Evolutionary conservation across 2,888 invertebrate species (phyloP).

Genomic region (Lypha dubia): DNA sequence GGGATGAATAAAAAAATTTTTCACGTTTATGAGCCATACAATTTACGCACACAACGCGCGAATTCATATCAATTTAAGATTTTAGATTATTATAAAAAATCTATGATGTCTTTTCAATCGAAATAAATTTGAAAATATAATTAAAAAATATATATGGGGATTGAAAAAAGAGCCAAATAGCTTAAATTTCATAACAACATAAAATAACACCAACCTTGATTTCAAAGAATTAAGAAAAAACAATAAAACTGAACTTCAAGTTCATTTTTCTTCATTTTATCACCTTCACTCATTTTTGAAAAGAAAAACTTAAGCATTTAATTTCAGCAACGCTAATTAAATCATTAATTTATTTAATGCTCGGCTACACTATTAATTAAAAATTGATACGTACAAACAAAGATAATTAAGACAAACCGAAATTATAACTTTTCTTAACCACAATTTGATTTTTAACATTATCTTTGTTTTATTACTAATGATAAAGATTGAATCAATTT

Average conservation of each 20-base stretch:
- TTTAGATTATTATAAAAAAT: too few relatives aligned
- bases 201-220: slow-evolving; percentile 16
- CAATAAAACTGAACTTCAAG: slow-evolving; percentile 1
- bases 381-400: slow-evolving; percentile 39
- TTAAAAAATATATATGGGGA: too few relatives aligned
- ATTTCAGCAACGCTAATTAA: slow-evolving; percentile 38
- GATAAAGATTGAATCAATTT: slow-evolving; percentile 51
- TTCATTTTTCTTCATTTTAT: background rate
- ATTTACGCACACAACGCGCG: too few relatives aligned
- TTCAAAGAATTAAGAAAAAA: background rate
- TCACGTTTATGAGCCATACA: too few relatives aligned
- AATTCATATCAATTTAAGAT: too few relatives aligned
- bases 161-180: background rate
- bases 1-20: too few relatives aligned
- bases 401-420: slow-evolving; percentile 18
- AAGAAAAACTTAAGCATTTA: slow-evolving; percentile 23
- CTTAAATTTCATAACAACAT: background rate
- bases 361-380: slow-evolving; percentile 23
- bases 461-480: background rate
- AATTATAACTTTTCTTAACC: slow-evolving; percentile 13
- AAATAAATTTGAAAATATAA: too few relatives aligned
- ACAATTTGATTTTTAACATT: slow-evolving; percentile 27
- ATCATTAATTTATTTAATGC: slow-evolving; percentile 6
- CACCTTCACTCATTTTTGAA: slow-evolving; percentile 56
- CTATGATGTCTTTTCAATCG: too few relatives aligned